Conservation (phyloP, 2,888 invertebrate species). For the Drosophila prolongata region DNA sequence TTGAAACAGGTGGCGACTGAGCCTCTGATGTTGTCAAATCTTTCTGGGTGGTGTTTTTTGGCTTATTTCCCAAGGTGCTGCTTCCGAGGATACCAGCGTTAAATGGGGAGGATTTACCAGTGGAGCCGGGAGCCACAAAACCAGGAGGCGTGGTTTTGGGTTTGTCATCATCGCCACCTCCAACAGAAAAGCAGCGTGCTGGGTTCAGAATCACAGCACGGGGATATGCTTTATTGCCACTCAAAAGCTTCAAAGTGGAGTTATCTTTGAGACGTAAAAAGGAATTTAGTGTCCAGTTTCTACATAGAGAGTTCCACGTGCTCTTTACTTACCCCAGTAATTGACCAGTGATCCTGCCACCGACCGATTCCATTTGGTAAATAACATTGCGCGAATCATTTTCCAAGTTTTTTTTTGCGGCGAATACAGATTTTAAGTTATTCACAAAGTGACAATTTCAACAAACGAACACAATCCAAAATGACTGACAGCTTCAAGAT, state of each 20-base stretch:
- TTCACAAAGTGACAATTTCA: conserved; percentile 23
- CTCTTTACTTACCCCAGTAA: conserved; percentile 14
- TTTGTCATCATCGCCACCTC: conserved; percentile 26
- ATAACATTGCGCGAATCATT: conserved; percentile 32
- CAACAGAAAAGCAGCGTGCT: conserved; percentile 42
- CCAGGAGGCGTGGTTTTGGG: conserved; percentile 8
- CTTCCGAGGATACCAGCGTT: too few relatives aligned
- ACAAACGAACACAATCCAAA: conserved; percentile 16
- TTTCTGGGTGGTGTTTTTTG: conserved; percentile 5
- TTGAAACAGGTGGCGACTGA: conserved; percentile 3
- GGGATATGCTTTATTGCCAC: neutral
- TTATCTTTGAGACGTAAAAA: neutral
- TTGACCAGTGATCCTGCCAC: conserved; percentile 1
- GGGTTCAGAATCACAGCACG: neutral
- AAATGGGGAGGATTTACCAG: too few relatives aligned
- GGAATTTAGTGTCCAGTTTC: neutral
- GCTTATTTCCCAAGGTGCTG: conserved; percentile 24
- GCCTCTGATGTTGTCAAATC: conserved; percentile 34
- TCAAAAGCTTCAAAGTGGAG: conserved; percentile 1
- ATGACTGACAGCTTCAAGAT: conserved; percentile 2
- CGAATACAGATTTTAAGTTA: conserved; percentile 17
- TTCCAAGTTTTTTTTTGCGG: conserved; percentile 13
- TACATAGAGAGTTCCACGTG: neutral
- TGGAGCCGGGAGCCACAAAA: conserved; percentile 8
- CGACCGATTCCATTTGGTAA: conserved; percentile 1